phyloP scores from a whole-genome alignment of 2,888 invertebrate species.

The Apamea monoglypha region DNA sequence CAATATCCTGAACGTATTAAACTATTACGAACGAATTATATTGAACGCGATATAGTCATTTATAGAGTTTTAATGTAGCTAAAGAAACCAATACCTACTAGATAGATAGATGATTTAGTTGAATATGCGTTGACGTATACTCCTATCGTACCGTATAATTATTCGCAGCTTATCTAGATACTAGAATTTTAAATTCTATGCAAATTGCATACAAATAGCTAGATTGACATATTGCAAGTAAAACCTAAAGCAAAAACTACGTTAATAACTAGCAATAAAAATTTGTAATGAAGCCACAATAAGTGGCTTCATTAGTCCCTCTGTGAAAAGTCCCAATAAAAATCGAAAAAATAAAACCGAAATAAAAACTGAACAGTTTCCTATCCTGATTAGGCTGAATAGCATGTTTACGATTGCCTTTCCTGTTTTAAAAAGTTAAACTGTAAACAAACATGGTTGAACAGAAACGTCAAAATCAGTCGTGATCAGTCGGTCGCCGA shows the following conservation, averaged over 20 bases:
- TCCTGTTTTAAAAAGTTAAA: constrained; percentile 82
- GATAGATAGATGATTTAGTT: neutral
- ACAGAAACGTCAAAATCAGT: constrained; percentile 77
- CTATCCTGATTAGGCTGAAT: constrained; percentile 77
- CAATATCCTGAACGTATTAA: too few relatives aligned
- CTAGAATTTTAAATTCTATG: neutral
- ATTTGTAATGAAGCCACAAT: constrained; percentile 25
- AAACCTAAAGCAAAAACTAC: neutral
- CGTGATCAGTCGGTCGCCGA: constrained; percentile 75
- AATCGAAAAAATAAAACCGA: constrained; percentile 27
- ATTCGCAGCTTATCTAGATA: neutral
- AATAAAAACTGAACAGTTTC: constrained; percentile 59
- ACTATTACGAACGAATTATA: too few relatives aligned
- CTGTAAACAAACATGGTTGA: constrained; percentile 80
- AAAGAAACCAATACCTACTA: too few relatives aligned
- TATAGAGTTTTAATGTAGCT: too few relatives aligned
- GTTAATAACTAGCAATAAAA: neutral
- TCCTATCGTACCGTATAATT: neutral
- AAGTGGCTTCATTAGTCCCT: too few relatives aligned
- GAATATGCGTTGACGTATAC: neutral
- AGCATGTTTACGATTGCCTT: constrained; percentile 91
- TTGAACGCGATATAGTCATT: too few relatives aligned
- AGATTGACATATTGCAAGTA: neutral
- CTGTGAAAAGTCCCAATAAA: neutral
- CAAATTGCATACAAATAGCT: neutral